Percentiles rank a stretch among this genome's conserved stretches.
Evolutionary conservation across 2,888 invertebrate species (phyloP).

Genomic region (Chamaedrilus cognettii): DNA sequence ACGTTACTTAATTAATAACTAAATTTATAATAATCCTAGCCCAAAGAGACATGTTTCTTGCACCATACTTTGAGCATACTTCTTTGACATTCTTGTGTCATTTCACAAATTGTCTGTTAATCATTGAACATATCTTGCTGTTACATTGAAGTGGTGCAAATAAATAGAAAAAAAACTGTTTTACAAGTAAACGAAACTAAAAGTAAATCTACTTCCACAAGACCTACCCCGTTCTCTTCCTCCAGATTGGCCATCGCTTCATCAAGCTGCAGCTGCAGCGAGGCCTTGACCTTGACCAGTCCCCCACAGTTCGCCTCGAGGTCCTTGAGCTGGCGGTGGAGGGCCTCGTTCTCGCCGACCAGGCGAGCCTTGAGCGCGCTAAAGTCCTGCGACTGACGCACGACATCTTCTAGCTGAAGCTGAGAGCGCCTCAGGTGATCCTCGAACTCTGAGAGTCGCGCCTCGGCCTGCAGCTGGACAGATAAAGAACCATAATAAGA

Average conservation of each 20-base stretch:
- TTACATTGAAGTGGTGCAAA: too few relatives aligned
- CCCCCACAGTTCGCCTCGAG: constrained; percentile 95
- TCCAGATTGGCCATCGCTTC: constrained; percentile 56
- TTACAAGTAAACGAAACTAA: too few relatives aligned
- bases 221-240: constrained; percentile 25
- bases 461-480: constrained; percentile 56
- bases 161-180: too few relatives aligned
- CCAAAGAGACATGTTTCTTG: too few relatives aligned
- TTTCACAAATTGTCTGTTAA: too few relatives aligned
- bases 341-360: constrained; percentile 70
- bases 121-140: too few relatives aligned
- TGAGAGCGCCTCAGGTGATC: constrained; percentile 52
- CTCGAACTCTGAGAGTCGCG: constrained; percentile 84
- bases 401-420: constrained; percentile 82
- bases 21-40: too few relatives aligned
- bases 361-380: constrained; percentile 78
- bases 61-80: too few relatives aligned
- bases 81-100: too few relatives aligned
- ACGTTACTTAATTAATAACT: too few relatives aligned
- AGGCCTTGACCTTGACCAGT: constrained; percentile 80
- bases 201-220: not conserved
- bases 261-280: constrained; percentile 52
- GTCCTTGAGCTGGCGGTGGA: constrained; percentile 79
- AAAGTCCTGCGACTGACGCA: constrained; percentile 70
- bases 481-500: not conserved